Evolutionary conservation across 2,113 vertebrate species (phyloP).

Genomic region (Lamprologus lemairii): DNA sequence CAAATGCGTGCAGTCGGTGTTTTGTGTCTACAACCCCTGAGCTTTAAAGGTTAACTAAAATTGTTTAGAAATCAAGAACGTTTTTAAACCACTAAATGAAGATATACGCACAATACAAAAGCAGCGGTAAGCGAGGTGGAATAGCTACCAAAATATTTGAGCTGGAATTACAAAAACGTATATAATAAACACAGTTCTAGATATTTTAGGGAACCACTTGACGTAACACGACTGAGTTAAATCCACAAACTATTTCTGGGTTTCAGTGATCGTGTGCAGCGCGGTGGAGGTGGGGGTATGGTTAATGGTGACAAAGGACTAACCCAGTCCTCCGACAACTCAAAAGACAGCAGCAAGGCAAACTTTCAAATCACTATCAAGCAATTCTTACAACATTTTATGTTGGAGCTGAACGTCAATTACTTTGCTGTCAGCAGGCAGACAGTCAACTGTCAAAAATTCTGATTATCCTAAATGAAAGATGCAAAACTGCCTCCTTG

Average conservation of each 20-base stretch:
- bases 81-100: neutral
- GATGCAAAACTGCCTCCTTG: neutral
- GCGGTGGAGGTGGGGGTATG: neutral
- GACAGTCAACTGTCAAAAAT: neutral
- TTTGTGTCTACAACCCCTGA: neutral
- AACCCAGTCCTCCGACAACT: neutral
- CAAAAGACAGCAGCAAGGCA: neutral
- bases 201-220: neutral
- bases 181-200: neutral
- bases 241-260: neutral
- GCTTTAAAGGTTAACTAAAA: neutral
- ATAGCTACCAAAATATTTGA: neutral
- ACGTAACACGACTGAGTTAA: neutral
- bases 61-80: neutral
- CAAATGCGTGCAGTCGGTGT: neutral
- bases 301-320: neutral
- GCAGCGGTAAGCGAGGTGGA: neutral
- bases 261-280: neutral
- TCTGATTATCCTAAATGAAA: neutral
- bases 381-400: neutral
- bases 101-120: neutral
- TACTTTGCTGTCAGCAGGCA: neutral
- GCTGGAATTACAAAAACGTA: neutral
- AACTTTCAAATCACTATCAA: neutral
- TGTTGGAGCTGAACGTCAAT: neutral